A percentile compares a stretch with the other conserved stretches of the same genome.
phyloP scores from a whole-genome alignment of 1,140 invertebrate genomes.

The Temnothorax longispinosus region DNA sequence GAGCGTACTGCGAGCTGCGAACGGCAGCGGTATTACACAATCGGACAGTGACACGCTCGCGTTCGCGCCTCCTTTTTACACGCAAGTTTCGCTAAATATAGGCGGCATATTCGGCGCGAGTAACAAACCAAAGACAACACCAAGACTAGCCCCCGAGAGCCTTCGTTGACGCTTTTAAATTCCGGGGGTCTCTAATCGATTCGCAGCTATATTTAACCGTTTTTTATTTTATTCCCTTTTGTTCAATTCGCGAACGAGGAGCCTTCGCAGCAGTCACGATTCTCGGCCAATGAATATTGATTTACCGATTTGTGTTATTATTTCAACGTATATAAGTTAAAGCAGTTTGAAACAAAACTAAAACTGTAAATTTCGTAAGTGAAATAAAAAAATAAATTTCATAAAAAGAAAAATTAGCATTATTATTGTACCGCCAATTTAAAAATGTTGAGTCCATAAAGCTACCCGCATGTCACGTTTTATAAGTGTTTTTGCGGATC shows the following conservation, averaged over 20 bases:
- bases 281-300: background rate
- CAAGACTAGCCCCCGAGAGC: slow-evolving; percentile 2
- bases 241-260: background rate
- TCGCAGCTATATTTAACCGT: slow-evolving; percentile 41
- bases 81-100: slow-evolving; percentile 70
- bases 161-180: background rate
- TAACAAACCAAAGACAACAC: slow-evolving; percentile 55
- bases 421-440: background rate
- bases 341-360: background rate
- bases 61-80: slow-evolving; percentile 63
- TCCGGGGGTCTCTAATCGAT: slow-evolving; percentile 29
- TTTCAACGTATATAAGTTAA: background rate
- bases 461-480: background rate
- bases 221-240: slow-evolving; percentile 30
- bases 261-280: background rate
- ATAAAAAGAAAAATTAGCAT: background rate
- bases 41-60: slow-evolving; percentile 71
- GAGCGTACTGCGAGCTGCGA: slow-evolving; percentile 26
- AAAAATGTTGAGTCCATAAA: background rate
- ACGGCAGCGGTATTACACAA: slow-evolving; percentile 60
- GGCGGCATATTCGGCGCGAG: slow-evolving; percentile 26
- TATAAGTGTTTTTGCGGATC: background rate
- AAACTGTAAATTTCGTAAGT: background rate
- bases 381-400: background rate
- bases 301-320: slow-evolving; percentile 22